A percentile compares a stretch with the other conserved stretches of the same genome.
Conservation (phyloP, 2,888 invertebrate genomes). For the Aphidoletes aphidimyza region DNA sequence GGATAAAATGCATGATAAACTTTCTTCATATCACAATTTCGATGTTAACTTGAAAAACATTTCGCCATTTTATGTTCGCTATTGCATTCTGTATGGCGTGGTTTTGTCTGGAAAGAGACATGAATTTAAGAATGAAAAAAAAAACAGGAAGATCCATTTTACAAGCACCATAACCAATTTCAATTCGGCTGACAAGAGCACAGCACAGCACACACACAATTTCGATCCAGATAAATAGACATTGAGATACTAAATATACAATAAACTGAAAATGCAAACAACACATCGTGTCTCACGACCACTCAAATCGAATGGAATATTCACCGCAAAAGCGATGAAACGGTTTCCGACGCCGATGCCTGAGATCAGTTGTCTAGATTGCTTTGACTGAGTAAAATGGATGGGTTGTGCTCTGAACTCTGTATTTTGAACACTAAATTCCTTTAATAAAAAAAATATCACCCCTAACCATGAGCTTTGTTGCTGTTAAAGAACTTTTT, state of each 20-base stretch:
- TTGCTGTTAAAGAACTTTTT: too few relatives aligned
- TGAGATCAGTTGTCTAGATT: background rate
- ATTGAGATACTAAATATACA: conserved; percentile 37
- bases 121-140: background rate
- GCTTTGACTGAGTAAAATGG: too few relatives aligned
- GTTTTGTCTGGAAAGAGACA: too few relatives aligned
- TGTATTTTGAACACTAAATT: background rate
- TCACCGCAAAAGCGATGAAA: conserved; percentile 10
- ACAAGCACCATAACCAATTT: background rate
- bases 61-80: background rate
- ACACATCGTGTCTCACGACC: background rate
- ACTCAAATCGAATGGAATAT: conserved; percentile 16
- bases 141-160: background rate
- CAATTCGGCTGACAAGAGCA: background rate
- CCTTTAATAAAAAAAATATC: too few relatives aligned
- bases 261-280: background rate
- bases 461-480: too few relatives aligned
- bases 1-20: background rate
- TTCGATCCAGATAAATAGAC: conserved; percentile 52
- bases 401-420: background rate
- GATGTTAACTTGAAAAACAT: background rate
- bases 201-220: conserved; percentile 5
- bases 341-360: background rate
- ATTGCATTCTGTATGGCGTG: background rate
- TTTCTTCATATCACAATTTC: background rate